Percentiles rank a stretch among this genome's conserved stretches.
These are phyloP conservation scores for Drosophila arawakana DNA, from an alignment of 1,140 invertebrate genomes.

Conservation along the genomic window DNA sequence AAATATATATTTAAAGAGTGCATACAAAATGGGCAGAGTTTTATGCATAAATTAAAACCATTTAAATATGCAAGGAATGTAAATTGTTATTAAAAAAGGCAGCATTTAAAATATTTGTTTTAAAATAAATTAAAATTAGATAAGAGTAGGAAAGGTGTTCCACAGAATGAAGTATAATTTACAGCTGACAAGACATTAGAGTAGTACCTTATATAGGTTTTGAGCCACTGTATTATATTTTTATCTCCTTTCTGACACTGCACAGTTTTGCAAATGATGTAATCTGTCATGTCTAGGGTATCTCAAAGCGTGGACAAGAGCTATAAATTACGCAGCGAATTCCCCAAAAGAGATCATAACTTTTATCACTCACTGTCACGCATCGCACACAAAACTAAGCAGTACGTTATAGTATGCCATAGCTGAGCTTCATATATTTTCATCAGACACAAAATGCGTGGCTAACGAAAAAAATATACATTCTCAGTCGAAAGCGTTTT, in stretches of 20 bases:
- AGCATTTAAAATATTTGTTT: too few relatives aligned
- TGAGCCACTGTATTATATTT: too few relatives aligned
- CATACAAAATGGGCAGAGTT: conserved; percentile 1
- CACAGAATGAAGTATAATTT: too few relatives aligned
- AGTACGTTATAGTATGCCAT: conserved; percentile 34
- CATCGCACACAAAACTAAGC: conserved; percentile 22
- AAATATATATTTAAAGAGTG: conserved; percentile 16
- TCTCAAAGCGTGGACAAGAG: conserved; percentile 1
- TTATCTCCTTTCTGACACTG: too few relatives aligned
- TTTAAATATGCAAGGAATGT: not conserved
- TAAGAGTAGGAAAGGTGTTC: too few relatives aligned
- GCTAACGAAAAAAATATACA: not conserved
- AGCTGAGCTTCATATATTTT: conserved; percentile 28
- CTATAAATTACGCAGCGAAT: conserved; percentile 52
- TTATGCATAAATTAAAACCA: not conserved
- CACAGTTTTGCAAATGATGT: not conserved
- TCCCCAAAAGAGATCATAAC: conserved; percentile 69
- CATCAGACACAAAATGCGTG: conserved; percentile 12
- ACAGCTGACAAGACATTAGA: too few relatives aligned
- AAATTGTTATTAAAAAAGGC: conserved; percentile 6
- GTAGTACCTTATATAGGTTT: too few relatives aligned
- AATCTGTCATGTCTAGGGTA: not conserved
- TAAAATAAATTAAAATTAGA: too few relatives aligned
- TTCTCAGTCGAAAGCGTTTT: conserved; percentile 4
- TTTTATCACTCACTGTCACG: conserved; percentile 77